Conservation (phyloP, 2,113 vertebrate species). For the Lota lota region DNA sequence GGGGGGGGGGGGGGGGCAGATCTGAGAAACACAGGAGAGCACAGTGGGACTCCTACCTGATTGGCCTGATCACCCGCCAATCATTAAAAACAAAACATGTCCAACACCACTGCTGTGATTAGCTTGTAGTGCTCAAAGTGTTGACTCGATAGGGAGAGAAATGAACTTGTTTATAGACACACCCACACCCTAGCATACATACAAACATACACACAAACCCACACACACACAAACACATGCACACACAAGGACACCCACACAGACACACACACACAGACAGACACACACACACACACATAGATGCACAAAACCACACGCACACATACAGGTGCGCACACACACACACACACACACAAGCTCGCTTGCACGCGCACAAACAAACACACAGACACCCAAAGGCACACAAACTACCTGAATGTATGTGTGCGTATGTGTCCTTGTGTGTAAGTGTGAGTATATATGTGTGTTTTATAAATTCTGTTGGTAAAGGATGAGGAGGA, state of each 20-base stretch:
- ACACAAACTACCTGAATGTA: background rate
- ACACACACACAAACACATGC: conserved; percentile 3
- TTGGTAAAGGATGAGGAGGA: too few species aligned
- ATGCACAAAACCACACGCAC: background rate
- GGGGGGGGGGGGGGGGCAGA: background rate
- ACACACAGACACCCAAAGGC: background rate
- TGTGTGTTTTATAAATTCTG: background rate
- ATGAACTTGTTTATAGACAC: background rate
- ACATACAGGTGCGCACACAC: background rate
- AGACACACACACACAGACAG: background rate
- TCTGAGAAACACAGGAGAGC: too few species aligned
- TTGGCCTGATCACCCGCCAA: conserved; percentile 4
- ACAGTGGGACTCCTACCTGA: too few species aligned
- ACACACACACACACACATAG: background rate
- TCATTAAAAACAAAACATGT: conserved; percentile 21
- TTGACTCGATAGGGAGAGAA: background rate
- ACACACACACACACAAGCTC: background rate
- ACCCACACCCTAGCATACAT: background rate
- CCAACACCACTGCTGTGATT: conserved; percentile 25
- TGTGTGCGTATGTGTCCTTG: conserved; percentile 6
- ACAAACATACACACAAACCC: conserved; percentile 4
- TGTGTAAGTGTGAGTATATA: background rate
- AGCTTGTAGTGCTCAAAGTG: background rate
- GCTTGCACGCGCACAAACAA: too few species aligned
- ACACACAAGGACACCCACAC: background rate